phyloP scores from a whole-genome alignment of 1,140 invertebrate species.

The Ganaspis sp. region DNA sequence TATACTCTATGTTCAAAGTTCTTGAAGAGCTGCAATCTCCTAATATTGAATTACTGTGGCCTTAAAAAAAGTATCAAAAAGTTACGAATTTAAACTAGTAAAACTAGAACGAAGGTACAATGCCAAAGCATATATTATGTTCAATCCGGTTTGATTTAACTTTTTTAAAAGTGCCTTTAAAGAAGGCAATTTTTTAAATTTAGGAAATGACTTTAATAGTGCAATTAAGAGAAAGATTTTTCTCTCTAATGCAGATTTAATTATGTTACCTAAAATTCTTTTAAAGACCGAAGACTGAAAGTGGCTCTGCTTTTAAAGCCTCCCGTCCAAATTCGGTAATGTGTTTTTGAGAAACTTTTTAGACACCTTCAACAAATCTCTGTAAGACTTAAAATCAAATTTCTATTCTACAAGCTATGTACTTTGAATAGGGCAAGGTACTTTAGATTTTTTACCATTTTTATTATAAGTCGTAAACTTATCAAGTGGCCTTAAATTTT shows the following conservation, averaged over 20 bases:
- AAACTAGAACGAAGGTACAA: constrained; percentile 37
- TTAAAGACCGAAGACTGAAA: constrained; percentile 65
- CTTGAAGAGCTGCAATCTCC: constrained; percentile 88
- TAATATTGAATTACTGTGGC: constrained; percentile 89
- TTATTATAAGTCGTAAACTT: no score
- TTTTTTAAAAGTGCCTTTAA: constrained; percentile 5
- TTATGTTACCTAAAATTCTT: constrained; percentile 40
- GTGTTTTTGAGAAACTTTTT: not conserved
- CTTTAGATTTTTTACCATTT: no score
- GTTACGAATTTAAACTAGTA: not conserved
- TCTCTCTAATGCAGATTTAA: constrained; percentile 20
- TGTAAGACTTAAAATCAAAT: no score
- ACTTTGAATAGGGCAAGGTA: no score
- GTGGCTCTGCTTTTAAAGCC: constrained; percentile 46
- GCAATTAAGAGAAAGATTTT: constrained; percentile 24
- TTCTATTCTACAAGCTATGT: no score
- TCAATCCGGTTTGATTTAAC: constrained; percentile 17
- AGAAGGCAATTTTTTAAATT: constrained; percentile 38
- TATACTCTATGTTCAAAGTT: constrained; percentile 89
- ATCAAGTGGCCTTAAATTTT: no score
- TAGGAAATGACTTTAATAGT: constrained; percentile 31
- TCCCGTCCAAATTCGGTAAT: constrained; percentile 65
- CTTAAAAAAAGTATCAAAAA: constrained; percentile 68
- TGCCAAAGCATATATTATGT: constrained; percentile 4
- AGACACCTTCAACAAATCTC: not conserved